phyloP scores from a whole-genome alignment of 2,888 invertebrate species.

The Campaea margaritaria region DNA sequence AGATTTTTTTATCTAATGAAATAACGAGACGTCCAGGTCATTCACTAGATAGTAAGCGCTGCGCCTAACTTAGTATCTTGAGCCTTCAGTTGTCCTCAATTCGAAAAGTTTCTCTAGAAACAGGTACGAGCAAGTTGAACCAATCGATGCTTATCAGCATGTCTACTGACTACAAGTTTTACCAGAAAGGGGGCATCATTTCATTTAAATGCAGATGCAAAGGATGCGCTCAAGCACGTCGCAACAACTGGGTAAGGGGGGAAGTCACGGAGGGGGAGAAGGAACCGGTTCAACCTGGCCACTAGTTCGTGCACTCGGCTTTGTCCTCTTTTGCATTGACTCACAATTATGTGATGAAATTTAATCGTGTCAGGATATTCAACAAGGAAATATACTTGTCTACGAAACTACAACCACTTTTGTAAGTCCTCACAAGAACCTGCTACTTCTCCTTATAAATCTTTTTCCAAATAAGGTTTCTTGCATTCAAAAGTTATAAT shows the following conservation, averaged over 20 bases:
- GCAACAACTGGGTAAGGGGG: conserved; percentile 46
- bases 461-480: neutral
- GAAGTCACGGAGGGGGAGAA: conserved; percentile 30
- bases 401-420: too few species aligned
- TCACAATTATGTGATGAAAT: conserved; percentile 47
- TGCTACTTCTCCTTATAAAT: conserved; percentile 1
- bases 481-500: too few species aligned
- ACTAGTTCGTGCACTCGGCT: conserved; percentile 58
- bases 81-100: conserved; percentile 1
- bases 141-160: conserved; percentile 34
- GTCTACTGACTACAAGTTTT: conserved; percentile 36
- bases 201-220: conserved; percentile 60
- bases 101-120: conserved; percentile 17
- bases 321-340: conserved; percentile 71
- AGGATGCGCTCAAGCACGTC: conserved; percentile 67
- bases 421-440: conserved; percentile 1
- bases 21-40: too few species aligned
- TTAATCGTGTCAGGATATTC: conserved; percentile 20
- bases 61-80: too few species aligned
- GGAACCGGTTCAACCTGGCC: conserved; percentile 66
- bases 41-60: too few species aligned
- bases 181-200: conserved; percentile 48
- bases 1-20: too few species aligned
- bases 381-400: conserved; percentile 11
- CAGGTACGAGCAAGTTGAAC: conserved; percentile 8